These are phyloP conservation scores for Euspilapteryx auroguttella DNA, from an alignment of 2,888 invertebrate genomes.

Conservation along the genomic window DNA sequence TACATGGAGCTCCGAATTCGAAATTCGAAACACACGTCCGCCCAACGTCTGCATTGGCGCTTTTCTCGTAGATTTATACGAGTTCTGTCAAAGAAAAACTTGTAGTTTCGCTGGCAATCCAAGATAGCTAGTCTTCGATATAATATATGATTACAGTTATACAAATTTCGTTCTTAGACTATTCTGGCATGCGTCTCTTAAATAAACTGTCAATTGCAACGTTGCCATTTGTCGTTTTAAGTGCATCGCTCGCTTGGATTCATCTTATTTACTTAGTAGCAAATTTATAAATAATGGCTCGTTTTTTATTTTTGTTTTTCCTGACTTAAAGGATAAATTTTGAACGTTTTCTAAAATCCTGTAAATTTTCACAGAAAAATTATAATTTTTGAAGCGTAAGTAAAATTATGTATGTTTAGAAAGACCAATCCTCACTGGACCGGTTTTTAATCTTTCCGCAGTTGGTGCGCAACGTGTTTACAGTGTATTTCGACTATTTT, in stretches of 20 bases:
- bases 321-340: too few species aligned
- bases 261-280: too few species aligned
- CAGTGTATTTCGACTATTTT: constrained; percentile 2
- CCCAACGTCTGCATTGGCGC: constrained; percentile 28
- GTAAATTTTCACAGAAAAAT: too few species aligned
- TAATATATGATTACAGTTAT: too few species aligned
- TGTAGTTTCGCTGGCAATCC: constrained; percentile 40
- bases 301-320: too few species aligned
- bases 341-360: too few species aligned
- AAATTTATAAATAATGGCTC: too few species aligned
- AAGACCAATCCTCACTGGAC: too few species aligned
- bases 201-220: constrained; percentile 58
- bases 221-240: constrained; percentile 54
- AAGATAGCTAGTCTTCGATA: constrained; percentile 17
- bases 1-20: constrained; percentile 1
- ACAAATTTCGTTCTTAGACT: constrained; percentile 8
- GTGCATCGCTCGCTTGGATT: constrained; percentile 26
- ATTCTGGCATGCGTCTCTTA: constrained; percentile 53
- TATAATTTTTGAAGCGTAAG: too few species aligned
- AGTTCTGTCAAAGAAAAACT: constrained; percentile 55
- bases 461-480: constrained; percentile 4
- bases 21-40: constrained; percentile 5
- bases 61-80: constrained; percentile 39
- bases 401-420: too few species aligned
- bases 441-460: constrained; percentile 1